phyloP scores from a whole-genome alignment of 2,888 invertebrate genomes.

The Yponomeuta malinellus region DNA sequence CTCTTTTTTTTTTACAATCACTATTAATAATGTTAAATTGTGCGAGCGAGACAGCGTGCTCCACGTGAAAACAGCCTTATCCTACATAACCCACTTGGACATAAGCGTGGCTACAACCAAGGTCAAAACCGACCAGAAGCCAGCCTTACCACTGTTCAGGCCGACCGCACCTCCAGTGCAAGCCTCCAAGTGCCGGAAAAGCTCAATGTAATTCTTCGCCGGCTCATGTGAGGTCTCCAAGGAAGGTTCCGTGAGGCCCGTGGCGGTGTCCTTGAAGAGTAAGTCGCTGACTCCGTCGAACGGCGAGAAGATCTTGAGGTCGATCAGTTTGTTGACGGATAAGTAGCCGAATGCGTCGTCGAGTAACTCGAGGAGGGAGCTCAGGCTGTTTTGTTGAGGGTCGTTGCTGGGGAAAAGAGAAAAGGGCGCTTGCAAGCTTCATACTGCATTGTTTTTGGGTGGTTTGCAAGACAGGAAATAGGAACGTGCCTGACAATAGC shows the following conservation, averaged over 20 bases:
- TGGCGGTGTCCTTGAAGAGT: conserved; percentile 78
- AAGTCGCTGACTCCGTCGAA: conserved; percentile 72
- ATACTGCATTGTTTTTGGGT: too few relatives aligned
- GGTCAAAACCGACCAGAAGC: conserved; percentile 40
- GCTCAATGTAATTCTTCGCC: conserved; percentile 73
- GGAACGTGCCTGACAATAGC: too few relatives aligned
- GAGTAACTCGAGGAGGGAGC: conserved; percentile 57
- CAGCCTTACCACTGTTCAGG: conserved; percentile 26
- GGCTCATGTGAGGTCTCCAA: conserved; percentile 42
- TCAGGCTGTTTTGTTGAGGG: conserved; percentile 43
- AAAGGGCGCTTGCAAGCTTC: not conserved
- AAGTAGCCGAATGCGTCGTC: conserved; percentile 72
- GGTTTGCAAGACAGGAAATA: too few relatives aligned
- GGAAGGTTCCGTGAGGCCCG: conserved; percentile 67
- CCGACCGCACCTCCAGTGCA: conserved; percentile 45
- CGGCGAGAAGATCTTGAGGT: conserved; percentile 74
- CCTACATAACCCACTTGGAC: not conserved
- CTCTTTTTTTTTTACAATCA: too few relatives aligned
- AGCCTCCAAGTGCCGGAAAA: conserved; percentile 63
- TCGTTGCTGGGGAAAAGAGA: conserved; percentile 43
- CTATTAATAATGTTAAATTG: too few relatives aligned
- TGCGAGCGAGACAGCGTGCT: too few relatives aligned
- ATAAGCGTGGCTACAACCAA: conserved; percentile 24
- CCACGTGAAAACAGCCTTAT: too few relatives aligned
- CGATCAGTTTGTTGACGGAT: conserved; percentile 51